Base-by-base conservation (phyloP, 2,797 vertebrate genomes). In the Eulemur mongoz region DNA sequence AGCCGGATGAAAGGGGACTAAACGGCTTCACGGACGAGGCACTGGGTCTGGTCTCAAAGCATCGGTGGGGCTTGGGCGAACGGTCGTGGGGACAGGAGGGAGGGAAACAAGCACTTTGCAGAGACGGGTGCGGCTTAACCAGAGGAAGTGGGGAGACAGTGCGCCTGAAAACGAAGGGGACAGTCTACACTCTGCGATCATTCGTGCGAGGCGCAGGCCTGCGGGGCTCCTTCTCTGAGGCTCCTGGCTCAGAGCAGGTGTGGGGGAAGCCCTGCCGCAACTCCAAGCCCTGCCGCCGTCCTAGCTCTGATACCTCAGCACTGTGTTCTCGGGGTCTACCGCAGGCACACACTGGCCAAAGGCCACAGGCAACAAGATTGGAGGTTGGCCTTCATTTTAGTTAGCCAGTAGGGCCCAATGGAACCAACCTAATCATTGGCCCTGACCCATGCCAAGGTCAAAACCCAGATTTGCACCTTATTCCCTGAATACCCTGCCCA, bases 331-430 rank as follows among this genome's bases (percentile, higher is more conserved):
- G 2, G 52, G 10, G 11, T 32, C 32, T 5, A 17, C 25, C 17
- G 5, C 20, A 61, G n/a, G 2, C 27, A 25, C 7, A 4, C 1
- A 9, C 23, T 1, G 8, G 32, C 78, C 35, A 2, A 15, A 43
- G 35, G 23, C 59, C 1, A 12, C 20, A 2, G 0, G 4, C 0
- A 0, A 4, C 10, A 15, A 0, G 1, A 27, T 12, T 4, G 4
- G 23, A 20, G 0, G 0, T 0, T 14, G 73, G 5, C 18, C 72
- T 59, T 17, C 25, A 3, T 7, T 12, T 18, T 3, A n/a, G 50
- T 20, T n/a, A 57, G 15, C 15, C 35, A 7, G 3, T 3, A 13
- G 45, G n/a, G 22, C 7, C 81, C n/a, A 4, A 0, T 0, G 48
- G 72, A 38, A n/a, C 10, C 38, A 18, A 18, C 48, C 17, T 7